A percentile compares a stretch with the other conserved stretches of the same genome.
Evolutionary conservation across 2,797 vertebrate genomes (phyloP).

Genomic region (Saxicola maurus): DNA sequence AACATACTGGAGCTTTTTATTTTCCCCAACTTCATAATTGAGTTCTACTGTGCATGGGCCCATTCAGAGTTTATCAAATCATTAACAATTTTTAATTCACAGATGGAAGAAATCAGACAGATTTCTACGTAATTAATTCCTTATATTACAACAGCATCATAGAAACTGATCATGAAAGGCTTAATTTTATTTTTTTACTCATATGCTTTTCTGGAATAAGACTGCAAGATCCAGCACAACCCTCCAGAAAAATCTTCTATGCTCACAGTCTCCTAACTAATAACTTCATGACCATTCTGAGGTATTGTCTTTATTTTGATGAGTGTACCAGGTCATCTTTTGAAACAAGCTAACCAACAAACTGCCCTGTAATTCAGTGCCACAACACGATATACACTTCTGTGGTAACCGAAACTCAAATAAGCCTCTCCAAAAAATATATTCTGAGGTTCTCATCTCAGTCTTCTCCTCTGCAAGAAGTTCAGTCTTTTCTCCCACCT

Average conservation of each 20-base stretch:
- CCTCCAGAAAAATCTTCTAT: not conserved
- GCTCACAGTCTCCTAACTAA: not conserved
- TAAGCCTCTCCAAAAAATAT: not conserved
- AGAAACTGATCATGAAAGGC: not conserved
- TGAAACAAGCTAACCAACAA: not conserved
- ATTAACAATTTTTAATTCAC: not conserved
- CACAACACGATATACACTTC: not conserved
- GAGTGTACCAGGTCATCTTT: not conserved
- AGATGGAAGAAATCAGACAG: not conserved
- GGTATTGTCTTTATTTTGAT: not conserved
- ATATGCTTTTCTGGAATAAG: not conserved
- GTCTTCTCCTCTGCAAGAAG: not conserved
- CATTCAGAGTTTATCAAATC: not conserved
- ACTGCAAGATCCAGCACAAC: not conserved
- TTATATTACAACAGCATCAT: not conserved
- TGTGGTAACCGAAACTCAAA: not conserved
- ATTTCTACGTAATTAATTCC: not conserved
- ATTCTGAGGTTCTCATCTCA: not conserved
- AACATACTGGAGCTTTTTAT: not conserved
- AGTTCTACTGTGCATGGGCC: not conserved
- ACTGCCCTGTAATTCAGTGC: not conserved
- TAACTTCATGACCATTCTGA: not conserved
- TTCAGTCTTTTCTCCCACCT: not conserved
- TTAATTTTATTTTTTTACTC: not conserved
- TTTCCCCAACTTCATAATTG: accelerated